A percentile compares a stretch with the other conserved stretches of the same genome.
Evolutionary conservation across 2,113 vertebrate species (phyloP).

Genomic region (Tragulus kanchil): DNA sequence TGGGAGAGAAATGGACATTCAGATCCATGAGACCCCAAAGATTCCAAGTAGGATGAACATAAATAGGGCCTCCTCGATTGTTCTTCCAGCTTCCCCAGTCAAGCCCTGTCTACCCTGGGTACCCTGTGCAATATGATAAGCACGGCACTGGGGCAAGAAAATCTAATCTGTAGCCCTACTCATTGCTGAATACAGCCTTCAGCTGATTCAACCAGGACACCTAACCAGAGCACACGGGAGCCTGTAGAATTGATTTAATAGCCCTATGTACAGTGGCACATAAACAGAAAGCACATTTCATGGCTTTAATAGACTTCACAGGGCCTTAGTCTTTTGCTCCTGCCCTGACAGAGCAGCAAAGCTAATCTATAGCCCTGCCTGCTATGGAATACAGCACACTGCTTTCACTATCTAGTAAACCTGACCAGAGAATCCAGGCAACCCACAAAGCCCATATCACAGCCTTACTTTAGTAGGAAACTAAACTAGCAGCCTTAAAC

Average conservation of each 20-base stretch:
- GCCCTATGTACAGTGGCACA: background rate
- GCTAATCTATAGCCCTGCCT: background rate
- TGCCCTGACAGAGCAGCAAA: background rate
- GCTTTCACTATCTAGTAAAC: background rate
- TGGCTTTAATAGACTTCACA: background rate
- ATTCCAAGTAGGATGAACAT: background rate
- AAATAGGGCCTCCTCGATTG: too few species aligned
- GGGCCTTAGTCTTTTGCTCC: background rate
- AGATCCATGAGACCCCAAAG: background rate
- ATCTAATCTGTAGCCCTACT: background rate
- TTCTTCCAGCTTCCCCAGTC: too few species aligned
- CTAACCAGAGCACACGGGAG: background rate
- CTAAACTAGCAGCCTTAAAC: background rate
- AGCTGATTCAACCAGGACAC: background rate
- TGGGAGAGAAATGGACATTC: background rate
- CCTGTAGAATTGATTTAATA: background rate
- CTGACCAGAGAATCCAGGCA: background rate
- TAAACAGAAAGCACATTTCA: background rate
- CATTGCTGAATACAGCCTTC: background rate
- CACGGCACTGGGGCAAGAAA: too few species aligned
- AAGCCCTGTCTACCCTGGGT: too few species aligned
- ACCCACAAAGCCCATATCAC: background rate
- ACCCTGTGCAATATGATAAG: too few species aligned
- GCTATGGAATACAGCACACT: background rate
- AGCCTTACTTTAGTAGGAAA: background rate